Evolutionary conservation across 1,140 invertebrate species (phyloP).

Genomic region (Drosophila ogumai): DNA sequence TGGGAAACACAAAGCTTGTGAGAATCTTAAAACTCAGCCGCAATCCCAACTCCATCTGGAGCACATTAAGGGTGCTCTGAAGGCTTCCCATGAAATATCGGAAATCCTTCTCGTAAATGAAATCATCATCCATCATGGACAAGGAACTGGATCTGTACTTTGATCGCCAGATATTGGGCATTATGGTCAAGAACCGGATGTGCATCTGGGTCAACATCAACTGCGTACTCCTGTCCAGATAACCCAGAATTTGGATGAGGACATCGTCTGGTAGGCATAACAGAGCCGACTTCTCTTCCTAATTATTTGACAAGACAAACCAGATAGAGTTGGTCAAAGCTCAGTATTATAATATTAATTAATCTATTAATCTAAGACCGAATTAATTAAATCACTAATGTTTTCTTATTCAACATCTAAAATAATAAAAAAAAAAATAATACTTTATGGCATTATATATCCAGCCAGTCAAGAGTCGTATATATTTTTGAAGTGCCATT

Average conservation of each 20-base stretch:
- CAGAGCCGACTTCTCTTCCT: background rate
- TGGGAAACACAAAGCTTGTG: background rate
- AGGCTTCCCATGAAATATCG: background rate
- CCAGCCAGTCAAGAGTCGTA: too few species aligned
- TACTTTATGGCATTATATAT: too few species aligned
- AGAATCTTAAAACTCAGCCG: background rate
- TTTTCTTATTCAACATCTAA: background rate
- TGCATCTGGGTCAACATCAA: background rate
- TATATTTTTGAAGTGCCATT: too few species aligned
- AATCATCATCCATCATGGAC: too few species aligned
- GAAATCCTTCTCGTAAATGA: background rate
- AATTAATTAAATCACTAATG: too few species aligned
- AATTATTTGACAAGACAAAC: background rate
- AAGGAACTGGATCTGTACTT: background rate
- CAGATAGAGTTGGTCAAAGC: background rate
- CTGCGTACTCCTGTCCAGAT: background rate
- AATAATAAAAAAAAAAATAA: too few species aligned
- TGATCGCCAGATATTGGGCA: background rate
- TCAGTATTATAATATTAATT: background rate
- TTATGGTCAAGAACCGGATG: background rate
- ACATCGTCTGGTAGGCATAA: background rate
- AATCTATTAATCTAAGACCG: too few species aligned
- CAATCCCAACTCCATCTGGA: background rate
- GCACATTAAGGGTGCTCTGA: background rate
- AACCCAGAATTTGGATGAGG: background rate